These are phyloP conservation scores for Erebia ligea DNA, from an alignment of 2,888 invertebrate species.

Conservation along the genomic window DNA sequence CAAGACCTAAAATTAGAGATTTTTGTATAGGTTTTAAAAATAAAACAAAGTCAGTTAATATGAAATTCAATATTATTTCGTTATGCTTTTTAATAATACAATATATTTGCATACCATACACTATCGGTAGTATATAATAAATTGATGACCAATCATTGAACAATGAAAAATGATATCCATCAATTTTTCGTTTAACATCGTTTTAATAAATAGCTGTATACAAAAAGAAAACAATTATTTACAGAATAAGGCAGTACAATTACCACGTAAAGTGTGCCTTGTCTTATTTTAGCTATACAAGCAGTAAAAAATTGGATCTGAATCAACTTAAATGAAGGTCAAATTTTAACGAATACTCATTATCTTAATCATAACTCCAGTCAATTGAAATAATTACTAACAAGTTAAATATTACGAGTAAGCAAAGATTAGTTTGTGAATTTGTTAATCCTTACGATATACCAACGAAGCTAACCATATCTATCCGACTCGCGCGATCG, in stretches of 20 bases:
- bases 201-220: slow-evolving; percentile 84
- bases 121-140: slow-evolving; percentile 77
- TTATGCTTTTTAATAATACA: slow-evolving; percentile 83
- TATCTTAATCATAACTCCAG: slow-evolving; percentile 71
- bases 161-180: slow-evolving; percentile 80
- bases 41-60: slow-evolving; percentile 72
- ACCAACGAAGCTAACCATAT: slow-evolving; percentile 51
- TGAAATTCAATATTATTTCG: slow-evolving; percentile 84
- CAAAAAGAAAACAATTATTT: slow-evolving; percentile 82
- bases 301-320: slow-evolving; percentile 76
- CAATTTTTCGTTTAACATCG: slow-evolving; percentile 79
- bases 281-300: slow-evolving; percentile 81
- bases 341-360: slow-evolving; percentile 63
- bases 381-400: slow-evolving; percentile 76
- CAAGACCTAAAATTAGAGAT: no score
- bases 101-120: slow-evolving; percentile 82
- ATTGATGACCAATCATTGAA: slow-evolving; percentile 82
- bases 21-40: slow-evolving; percentile 42
- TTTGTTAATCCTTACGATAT: slow-evolving; percentile 64
- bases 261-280: slow-evolving; percentile 80
- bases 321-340: slow-evolving; percentile 68
- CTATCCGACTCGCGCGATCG: slow-evolving; percentile 25
- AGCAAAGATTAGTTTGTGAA: slow-evolving; percentile 82
- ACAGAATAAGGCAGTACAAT: slow-evolving; percentile 82
- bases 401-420: slow-evolving; percentile 78